Evolutionary conservation across 2,888 invertebrate species (phyloP).

Genomic region (Caenorhabditis doughertyi): DNA sequence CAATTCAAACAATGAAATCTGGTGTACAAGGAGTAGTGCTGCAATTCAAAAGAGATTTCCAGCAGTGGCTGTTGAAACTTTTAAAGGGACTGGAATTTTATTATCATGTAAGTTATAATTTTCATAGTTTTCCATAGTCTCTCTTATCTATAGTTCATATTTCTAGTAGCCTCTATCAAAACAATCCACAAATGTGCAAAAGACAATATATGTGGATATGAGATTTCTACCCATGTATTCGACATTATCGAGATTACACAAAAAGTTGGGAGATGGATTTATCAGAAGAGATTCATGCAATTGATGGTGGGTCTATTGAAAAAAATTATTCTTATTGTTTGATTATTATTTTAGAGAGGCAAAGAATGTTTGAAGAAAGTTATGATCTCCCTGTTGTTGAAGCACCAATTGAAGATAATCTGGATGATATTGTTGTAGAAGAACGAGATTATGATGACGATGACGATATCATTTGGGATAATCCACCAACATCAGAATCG

Average conservation of each 20-base stretch:
- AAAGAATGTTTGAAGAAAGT: too few relatives aligned
- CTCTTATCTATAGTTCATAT: neutral
- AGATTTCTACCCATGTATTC: constrained; percentile 6
- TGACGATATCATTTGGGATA: too few relatives aligned
- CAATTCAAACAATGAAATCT: neutral
- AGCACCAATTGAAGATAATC: too few relatives aligned
- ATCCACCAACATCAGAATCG: too few relatives aligned
- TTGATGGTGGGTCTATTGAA: neutral
- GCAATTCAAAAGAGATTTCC: neutral
- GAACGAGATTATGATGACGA: too few relatives aligned
- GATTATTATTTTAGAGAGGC: too few relatives aligned
- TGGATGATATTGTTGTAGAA: too few relatives aligned
- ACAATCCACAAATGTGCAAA: constrained; percentile 15
- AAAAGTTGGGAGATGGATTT: constrained; percentile 2
- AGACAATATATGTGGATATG: constrained; percentile 10
- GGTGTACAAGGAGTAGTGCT: neutral
- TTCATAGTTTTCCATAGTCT: neutral
- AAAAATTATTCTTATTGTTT: too few relatives aligned
- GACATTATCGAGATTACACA: neutral
- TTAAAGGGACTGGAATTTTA: neutral
- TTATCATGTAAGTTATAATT: constrained; percentile 14
- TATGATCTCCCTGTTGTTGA: too few relatives aligned
- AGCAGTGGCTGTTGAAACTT: neutral
- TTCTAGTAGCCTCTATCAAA: constrained; percentile 8
- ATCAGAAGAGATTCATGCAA: neutral